Evolutionary conservation across 2,797 vertebrate genomes (phyloP).

Genomic region (Percopsis omiscomaycus): DNA sequence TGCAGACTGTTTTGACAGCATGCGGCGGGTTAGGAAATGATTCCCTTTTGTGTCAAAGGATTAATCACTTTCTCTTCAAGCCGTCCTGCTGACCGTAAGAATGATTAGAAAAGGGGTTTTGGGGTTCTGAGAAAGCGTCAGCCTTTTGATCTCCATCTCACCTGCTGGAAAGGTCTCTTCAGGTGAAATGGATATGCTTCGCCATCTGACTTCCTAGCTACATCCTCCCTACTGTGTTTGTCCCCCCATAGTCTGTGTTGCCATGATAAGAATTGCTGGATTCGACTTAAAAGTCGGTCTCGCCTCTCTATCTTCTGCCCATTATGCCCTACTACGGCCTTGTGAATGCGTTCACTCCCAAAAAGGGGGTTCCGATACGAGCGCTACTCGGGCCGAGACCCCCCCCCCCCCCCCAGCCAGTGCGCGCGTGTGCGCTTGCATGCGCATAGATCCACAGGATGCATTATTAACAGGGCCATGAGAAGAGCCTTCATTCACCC

Average conservation of each 20-base stretch:
- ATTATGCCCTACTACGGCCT: slow-evolving; percentile 25
- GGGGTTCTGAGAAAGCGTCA: slow-evolving; percentile 36
- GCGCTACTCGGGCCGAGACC: not conserved
- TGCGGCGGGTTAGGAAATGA: slow-evolving; percentile 19
- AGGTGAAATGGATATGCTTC: slow-evolving; percentile 61
- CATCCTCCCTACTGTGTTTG: slow-evolving; percentile 43
- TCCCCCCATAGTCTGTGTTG: slow-evolving; percentile 56
- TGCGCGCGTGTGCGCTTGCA: slow-evolving; percentile 50
- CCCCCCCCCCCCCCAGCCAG: not conserved
- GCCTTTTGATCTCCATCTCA: slow-evolving; percentile 67
- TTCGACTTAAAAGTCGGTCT: slow-evolving; percentile 38
- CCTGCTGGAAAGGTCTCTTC: slow-evolving; percentile 61
- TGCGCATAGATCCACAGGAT: slow-evolving; percentile 69
- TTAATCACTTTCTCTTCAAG: slow-evolving; percentile 49
- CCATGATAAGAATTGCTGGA: slow-evolving; percentile 60
- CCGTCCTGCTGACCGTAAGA: slow-evolving; percentile 44
- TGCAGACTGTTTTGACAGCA: not conserved
- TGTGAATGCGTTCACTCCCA: slow-evolving; percentile 23
- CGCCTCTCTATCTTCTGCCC: slow-evolving; percentile 18
- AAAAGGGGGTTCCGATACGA: too few species aligned
- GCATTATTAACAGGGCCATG: slow-evolving; percentile 48
- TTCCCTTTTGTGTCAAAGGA: slow-evolving; percentile 40
- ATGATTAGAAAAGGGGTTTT: slow-evolving; percentile 61
- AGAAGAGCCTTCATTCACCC: slow-evolving; percentile 58
- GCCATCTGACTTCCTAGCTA: slow-evolving; percentile 48